Conservation (phyloP, 2,888 invertebrate genomes). For the Synergus laeviventris region DNA sequence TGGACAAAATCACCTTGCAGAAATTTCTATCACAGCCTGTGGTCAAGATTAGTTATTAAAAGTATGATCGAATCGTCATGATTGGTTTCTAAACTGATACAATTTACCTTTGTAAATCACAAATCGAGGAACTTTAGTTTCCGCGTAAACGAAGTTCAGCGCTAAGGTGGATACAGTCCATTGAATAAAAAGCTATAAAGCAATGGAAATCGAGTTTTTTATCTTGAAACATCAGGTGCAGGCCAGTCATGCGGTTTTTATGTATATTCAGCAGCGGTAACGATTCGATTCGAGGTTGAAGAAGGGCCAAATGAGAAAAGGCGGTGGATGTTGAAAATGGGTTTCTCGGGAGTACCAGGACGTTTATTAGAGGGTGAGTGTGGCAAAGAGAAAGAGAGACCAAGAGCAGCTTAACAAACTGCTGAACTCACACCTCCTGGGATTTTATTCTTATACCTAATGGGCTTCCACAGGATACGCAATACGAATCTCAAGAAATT, state of each 20-base stretch:
- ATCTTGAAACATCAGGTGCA: constrained; percentile 10
- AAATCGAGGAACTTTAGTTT: constrained; percentile 21
- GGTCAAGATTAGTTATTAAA: too few relatives aligned
- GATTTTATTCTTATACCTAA: constrained; percentile 73
- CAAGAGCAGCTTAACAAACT: constrained; percentile 69
- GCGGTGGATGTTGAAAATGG: constrained; percentile 53
- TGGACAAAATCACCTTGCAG: too few relatives aligned
- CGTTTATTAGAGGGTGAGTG: constrained; percentile 52
- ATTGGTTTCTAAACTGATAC: neutral
- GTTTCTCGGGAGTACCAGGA: constrained; percentile 48
- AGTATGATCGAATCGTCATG: too few relatives aligned
- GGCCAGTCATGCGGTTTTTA: neutral
- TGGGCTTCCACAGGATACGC: constrained; percentile 69
- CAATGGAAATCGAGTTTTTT: constrained; percentile 40
- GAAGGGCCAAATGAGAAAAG: constrained; percentile 51
- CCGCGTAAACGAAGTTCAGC: constrained; percentile 7
- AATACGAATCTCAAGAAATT: constrained; percentile 59
- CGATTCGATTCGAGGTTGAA: constrained; percentile 46
- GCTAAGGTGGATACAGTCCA: neutral
- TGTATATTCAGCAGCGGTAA: constrained; percentile 50
- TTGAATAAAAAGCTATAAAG: constrained; percentile 42
- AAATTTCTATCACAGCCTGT: too few relatives aligned
- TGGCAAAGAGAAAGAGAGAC: constrained; percentile 49
- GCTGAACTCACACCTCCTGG: constrained; percentile 71
- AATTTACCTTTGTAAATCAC: constrained; percentile 28